phyloP scores from a whole-genome alignment of 2,113 vertebrate species.

The Colossoma macropomum region DNA sequence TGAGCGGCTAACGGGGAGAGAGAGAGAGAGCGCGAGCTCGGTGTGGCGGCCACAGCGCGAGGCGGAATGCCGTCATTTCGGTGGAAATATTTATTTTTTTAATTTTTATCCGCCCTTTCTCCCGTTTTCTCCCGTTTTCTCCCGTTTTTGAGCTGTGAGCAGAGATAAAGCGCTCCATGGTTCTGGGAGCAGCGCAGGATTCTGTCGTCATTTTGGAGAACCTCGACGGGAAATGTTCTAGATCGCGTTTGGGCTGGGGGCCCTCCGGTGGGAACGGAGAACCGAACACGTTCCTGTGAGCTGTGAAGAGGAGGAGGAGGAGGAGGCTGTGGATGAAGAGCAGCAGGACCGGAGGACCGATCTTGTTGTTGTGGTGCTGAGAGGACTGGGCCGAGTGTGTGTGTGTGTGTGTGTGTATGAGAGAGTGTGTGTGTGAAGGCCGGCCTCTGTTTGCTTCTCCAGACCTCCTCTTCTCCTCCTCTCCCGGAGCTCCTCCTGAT shows the following conservation, averaged over 20 bases:
- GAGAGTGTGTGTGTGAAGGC: conserved; percentile 44
- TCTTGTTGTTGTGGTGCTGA: conserved; percentile 73
- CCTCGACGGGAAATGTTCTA: conserved; percentile 58
- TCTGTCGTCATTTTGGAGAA: conserved; percentile 43
- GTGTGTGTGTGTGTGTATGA: conserved; percentile 27
- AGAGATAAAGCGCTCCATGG: conserved; percentile 62
- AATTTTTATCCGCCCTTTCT: conserved; percentile 37
- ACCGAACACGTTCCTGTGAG: conserved; percentile 61
- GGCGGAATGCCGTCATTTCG: conserved; percentile 74
- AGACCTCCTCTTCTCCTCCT: conserved; percentile 50
- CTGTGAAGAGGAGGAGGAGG: conserved; percentile 2
- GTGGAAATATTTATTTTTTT: conserved; percentile 72
- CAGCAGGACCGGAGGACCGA: conserved; percentile 66
- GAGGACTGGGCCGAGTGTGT: conserved; percentile 57
- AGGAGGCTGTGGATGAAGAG: conserved; percentile 60
- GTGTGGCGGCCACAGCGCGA: conserved; percentile 55
- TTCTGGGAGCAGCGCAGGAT: conserved; percentile 62
- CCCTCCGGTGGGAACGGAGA: conserved; percentile 54
- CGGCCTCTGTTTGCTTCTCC: conserved; percentile 20
- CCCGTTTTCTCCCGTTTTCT: conserved; percentile 6
- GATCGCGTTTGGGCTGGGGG: conserved; percentile 41
- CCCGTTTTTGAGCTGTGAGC: conserved; percentile 44
- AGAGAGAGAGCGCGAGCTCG: conserved; percentile 27
- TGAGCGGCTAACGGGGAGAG: too few species aligned
- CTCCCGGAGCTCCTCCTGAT: conserved; percentile 46